Conservation (phyloP, 2,797 vertebrate genomes). For the Setipinna tenuifilis region DNA sequence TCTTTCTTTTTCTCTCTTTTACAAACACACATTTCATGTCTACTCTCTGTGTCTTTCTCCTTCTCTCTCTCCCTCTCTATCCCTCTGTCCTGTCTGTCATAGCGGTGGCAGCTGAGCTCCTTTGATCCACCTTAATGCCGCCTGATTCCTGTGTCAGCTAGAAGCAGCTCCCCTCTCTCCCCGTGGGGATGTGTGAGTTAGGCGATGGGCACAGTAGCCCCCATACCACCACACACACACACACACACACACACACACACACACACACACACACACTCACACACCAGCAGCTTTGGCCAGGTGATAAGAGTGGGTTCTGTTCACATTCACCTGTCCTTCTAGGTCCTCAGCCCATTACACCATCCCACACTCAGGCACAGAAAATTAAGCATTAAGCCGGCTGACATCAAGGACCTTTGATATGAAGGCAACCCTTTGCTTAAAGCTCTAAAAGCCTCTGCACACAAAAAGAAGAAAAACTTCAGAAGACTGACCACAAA, state of each 20-base stretch:
- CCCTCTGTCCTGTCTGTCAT: background rate
- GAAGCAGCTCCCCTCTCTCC: background rate
- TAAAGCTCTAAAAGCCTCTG: no score
- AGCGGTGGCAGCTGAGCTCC: background rate
- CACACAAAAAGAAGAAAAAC: no score
- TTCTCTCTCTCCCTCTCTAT: background rate
- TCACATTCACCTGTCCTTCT: background rate
- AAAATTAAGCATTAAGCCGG: background rate
- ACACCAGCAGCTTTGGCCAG: background rate
- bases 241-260: no score
- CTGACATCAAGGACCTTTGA: background rate
- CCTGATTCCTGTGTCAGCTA: background rate
- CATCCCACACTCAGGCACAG: background rate
- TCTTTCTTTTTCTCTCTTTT: no score
- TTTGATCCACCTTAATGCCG: background rate
- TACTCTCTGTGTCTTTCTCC: background rate
- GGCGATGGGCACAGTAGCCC: no score
- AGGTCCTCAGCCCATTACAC: background rate
- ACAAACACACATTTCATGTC: constrained; percentile 15
- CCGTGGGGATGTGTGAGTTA: background rate
- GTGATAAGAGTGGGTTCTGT: background rate
- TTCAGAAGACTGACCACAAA: no score
- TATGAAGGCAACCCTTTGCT: background rate
- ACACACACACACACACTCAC: background rate
- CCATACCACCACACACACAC: no score